Evolutionary conservation across 2,888 invertebrate species (phyloP).

Genomic region (Leptinotarsa haldemani): DNA sequence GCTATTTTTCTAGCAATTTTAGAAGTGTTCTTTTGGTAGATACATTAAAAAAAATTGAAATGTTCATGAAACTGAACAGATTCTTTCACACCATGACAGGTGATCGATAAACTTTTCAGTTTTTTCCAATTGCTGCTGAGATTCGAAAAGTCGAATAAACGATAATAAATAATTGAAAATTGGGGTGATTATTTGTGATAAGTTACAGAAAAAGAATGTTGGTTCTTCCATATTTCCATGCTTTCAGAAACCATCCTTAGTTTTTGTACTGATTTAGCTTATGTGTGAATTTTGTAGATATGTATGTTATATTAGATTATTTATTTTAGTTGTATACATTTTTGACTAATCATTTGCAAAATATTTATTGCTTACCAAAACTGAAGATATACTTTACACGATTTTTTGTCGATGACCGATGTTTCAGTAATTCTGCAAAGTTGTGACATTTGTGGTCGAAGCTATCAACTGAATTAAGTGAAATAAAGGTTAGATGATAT

Average conservation of each 20-base stretch:
- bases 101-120: neutral
- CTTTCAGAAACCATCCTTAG: neutral
- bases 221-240: neutral
- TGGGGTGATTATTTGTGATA: slow-evolving; percentile 8
- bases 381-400: neutral
- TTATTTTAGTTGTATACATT: slow-evolving; percentile 23
- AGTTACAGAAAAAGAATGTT: neutral
- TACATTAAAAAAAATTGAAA: too few species aligned
- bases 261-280: slow-evolving; percentile 16
- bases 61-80: too few species aligned
- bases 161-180: neutral
- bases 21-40: too few species aligned
- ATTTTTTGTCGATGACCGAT: neutral
- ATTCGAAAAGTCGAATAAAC: neutral
- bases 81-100: too few species aligned
- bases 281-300: slow-evolving; percentile 24
- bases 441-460: neutral
- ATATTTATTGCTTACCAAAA: slow-evolving; percentile 4
- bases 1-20: too few species aligned
- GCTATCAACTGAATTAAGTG: neutral
- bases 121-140: neutral
- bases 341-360: neutral
- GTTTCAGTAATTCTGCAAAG: slow-evolving; percentile 12
- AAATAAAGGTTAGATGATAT: neutral
- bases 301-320: slow-evolving; percentile 18